A percentile compares a stretch with the other conserved stretches of the same genome.
Evolutionary conservation across 2,888 invertebrate genomes (phyloP).

Genomic region (Dicranocentrus wangi): DNA sequence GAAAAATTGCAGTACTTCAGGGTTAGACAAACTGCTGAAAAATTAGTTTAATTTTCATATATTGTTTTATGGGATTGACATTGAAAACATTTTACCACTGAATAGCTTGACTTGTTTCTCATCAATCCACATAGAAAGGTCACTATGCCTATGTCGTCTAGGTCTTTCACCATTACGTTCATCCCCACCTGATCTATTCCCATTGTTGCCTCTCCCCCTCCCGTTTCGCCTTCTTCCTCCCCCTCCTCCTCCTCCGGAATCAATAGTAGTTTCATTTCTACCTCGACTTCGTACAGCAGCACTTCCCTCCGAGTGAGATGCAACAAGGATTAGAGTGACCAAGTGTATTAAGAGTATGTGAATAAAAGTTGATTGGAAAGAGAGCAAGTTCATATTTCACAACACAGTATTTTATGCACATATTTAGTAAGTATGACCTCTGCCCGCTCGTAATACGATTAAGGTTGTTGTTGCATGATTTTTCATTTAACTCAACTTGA

Average conservation of each 20-base stretch:
- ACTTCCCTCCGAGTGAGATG: conserved; percentile 39
- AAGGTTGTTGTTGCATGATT: no score
- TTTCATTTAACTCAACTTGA: no score
- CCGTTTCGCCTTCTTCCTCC: conserved; percentile 31
- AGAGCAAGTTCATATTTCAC: conserved; percentile 63
- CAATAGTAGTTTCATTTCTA: conserved; percentile 47
- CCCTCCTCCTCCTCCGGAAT: conserved; percentile 40
- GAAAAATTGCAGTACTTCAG: neutral
- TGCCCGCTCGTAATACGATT: no score
- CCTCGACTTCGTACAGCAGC: conserved; percentile 14
- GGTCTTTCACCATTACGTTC: conserved; percentile 51
- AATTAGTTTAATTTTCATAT: no score
- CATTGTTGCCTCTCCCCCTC: conserved; percentile 38
- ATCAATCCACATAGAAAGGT: conserved; percentile 84
- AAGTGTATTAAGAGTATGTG: conserved; percentile 36
- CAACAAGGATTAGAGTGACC: conserved; percentile 43
- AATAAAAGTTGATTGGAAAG: conserved; percentile 48
- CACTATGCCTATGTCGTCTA: conserved; percentile 49
- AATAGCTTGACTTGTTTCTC: conserved; percentile 93
- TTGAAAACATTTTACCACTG: conserved; percentile 82
- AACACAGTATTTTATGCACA: conserved; percentile 42
- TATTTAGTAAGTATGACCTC: conserved; percentile 42
- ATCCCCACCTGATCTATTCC: conserved; percentile 18
- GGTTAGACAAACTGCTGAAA: no score
- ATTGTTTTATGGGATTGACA: no score